Evolutionary conservation across 2,797 vertebrate genomes (phyloP).

Genomic region (Antrozous pallidus): DNA sequence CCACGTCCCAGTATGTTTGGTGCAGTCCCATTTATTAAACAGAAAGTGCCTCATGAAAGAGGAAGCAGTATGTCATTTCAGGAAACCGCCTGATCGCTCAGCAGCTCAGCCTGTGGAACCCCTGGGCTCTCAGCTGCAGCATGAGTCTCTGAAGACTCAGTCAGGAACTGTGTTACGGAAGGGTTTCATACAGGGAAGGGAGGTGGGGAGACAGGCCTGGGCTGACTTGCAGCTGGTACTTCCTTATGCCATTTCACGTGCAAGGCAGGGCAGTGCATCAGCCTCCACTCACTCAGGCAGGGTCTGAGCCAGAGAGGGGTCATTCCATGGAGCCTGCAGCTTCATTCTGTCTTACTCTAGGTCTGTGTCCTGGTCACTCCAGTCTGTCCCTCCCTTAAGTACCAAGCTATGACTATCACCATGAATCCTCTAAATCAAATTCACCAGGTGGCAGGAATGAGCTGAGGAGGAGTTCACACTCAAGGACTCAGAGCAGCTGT

Average conservation of each 20-base stretch:
- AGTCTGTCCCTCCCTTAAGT: not conserved
- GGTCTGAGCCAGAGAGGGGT: not conserved
- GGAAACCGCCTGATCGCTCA: not conserved
- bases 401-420: not conserved
- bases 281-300: not conserved
- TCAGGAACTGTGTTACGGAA: not conserved
- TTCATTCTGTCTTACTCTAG: not conserved
- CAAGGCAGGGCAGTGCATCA: not conserved
- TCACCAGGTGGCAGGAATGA: not conserved
- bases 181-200: not conserved
- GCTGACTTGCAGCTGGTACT: not conserved
- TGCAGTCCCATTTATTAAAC: not conserved
- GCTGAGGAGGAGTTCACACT: not conserved
- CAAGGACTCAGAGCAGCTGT: not conserved
- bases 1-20: not conserved
- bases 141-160: not conserved
- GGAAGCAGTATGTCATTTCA: constrained; percentile 33
- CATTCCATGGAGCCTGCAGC: accelerated
- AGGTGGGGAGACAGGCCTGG: not conserved
- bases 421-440: not conserved
- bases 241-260: not conserved
- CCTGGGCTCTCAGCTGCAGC: not conserved
- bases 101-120: not conserved
- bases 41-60: not conserved
- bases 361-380: not conserved